A percentile compares a stretch with the other conserved stretches of the same genome.
Conservation (phyloP, 2,888 invertebrate species). For the Adela reaumurella region DNA sequence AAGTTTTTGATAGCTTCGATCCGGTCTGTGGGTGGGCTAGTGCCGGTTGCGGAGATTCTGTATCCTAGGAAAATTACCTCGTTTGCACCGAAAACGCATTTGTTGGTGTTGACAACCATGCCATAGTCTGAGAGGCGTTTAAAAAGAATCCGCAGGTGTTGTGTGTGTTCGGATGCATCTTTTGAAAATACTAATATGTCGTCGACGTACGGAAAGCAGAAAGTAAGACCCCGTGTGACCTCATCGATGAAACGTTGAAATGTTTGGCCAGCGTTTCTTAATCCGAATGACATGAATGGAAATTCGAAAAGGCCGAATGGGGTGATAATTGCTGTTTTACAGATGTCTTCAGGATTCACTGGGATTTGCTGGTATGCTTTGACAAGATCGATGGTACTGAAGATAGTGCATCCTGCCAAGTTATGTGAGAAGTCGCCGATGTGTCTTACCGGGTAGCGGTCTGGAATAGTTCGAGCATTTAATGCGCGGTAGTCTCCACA, state of each 20-base stretch:
- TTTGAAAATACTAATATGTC: conserved; percentile 19
- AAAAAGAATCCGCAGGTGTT: conserved; percentile 17
- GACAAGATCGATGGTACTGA: conserved; percentile 9
- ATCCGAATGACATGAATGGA: conserved; percentile 17
- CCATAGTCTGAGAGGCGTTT: conserved; percentile 16
- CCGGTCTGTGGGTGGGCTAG: conserved; percentile 7
- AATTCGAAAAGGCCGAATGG: too few species aligned
- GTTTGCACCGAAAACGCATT: conserved; percentile 15
- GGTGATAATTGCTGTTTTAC: conserved; percentile 25
- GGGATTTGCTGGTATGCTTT: too few species aligned
- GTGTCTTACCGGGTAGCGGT: conserved; percentile 20
- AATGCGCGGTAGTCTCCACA: conserved; percentile 25
- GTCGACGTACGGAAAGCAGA: conserved; percentile 19
- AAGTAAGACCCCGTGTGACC: conserved; percentile 12
- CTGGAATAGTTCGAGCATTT: conserved; percentile 20
- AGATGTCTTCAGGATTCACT: conserved; percentile 19
- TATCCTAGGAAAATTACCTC: conserved; percentile 17
- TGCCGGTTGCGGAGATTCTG: conserved; percentile 11
- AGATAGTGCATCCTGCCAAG: conserved; percentile 9
- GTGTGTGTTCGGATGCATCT: conserved; percentile 12
- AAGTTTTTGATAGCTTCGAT: conserved; percentile 7
- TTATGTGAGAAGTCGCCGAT: conserved; percentile 11
- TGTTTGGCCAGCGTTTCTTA: too few species aligned
- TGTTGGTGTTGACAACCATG: conserved; percentile 16
- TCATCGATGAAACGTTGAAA: too few species aligned